Percentiles rank a stretch among this genome's conserved stretches.
These are phyloP conservation scores for Euleptes europaea DNA, from an alignment of 2,113 vertebrate genomes.

Conservation along the genomic window DNA sequence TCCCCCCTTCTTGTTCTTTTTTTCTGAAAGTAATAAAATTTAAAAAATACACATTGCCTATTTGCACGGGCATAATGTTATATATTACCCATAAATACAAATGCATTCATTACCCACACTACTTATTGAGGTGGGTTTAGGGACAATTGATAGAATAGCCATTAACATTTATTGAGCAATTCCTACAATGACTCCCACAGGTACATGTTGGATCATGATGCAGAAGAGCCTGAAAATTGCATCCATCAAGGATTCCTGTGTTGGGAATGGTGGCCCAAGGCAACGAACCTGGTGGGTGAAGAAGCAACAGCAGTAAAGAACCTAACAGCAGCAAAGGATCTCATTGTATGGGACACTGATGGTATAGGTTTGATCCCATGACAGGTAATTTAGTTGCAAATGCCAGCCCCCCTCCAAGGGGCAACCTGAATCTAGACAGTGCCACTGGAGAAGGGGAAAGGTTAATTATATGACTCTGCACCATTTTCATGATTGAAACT, in stretches of 20 bases:
- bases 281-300: too few species aligned
- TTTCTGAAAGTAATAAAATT: too few species aligned
- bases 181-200: not conserved
- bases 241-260: not conserved
- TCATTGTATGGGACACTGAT: too few species aligned
- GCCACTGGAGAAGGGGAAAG: not conserved
- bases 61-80: not conserved
- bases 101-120: not conserved
- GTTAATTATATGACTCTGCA: not conserved
- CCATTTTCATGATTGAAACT: not conserved
- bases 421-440: not conserved
- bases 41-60: not conserved
- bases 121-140: not conserved
- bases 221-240: not conserved
- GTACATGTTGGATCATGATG: not conserved
- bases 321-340: too few species aligned
- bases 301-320: too few species aligned
- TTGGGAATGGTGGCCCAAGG: too few species aligned
- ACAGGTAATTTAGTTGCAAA: too few species aligned
- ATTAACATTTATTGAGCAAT: not conserved
- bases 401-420: too few species aligned
- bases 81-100: not conserved
- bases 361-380: too few species aligned
- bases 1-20: too few species aligned
- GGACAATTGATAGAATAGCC: not conserved